Evolutionary conservation across 1,140 invertebrate species (phyloP).

Genomic region (Gryon sp.): DNA sequence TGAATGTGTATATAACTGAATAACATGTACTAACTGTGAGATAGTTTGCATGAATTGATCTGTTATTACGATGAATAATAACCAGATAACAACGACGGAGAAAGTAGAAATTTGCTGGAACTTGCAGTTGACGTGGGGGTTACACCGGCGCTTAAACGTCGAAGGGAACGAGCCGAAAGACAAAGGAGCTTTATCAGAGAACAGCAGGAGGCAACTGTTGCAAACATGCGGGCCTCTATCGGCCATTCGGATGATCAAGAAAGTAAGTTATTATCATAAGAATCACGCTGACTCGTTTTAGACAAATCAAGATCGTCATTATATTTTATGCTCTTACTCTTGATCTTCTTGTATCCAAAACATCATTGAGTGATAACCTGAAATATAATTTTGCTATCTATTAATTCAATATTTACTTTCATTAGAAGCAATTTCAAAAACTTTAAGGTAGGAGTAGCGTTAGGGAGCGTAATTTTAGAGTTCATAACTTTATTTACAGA

Average conservation of each 20-base stretch:
- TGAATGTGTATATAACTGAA: constrained; percentile 30
- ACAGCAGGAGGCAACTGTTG: constrained; percentile 84
- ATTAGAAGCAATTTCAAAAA: too few species aligned
- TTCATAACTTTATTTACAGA: too few species aligned
- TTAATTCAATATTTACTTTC: too few species aligned
- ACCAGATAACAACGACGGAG: constrained; percentile 38
- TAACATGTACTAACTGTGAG: constrained; percentile 30
- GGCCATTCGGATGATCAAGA: constrained; percentile 78
- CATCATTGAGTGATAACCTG: constrained; percentile 1
- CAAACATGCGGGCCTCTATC: constrained; percentile 79
- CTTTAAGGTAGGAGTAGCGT: too few species aligned
- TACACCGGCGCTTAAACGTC: constrained; percentile 86
- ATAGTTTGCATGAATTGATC: constrained; percentile 36
- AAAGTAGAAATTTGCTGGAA: constrained; percentile 56
- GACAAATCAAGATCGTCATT: constrained; percentile 47
- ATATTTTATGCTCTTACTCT: constrained; percentile 33
- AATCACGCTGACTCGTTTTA: constrained; percentile 32
- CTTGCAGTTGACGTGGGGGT: constrained; percentile 83
- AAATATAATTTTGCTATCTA: too few species aligned
- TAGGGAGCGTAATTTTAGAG: too few species aligned
- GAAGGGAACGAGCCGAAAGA: constrained; percentile 88
- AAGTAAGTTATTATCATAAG: constrained; percentile 70
- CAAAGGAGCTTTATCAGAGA: constrained; percentile 90
- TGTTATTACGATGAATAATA: constrained; percentile 37
- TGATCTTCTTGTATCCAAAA: not conserved